Evolutionary conservation across 2,797 vertebrate species (phyloP).

Genomic region (Naso thynnoides): DNA sequence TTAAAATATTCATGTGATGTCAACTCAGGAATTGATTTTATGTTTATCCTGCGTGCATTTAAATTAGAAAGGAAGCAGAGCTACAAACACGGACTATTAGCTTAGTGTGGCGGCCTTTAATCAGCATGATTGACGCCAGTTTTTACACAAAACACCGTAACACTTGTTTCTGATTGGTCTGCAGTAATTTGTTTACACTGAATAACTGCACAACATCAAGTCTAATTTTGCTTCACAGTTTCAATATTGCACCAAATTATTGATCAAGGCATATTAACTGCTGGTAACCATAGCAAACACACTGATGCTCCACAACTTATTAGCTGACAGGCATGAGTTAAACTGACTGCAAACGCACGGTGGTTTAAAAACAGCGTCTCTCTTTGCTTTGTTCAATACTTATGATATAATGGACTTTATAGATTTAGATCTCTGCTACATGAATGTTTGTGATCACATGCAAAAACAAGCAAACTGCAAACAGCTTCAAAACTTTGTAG

Average conservation of each 20-base stretch:
- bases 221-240: not conserved
- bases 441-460: too few relatives aligned
- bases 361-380: too few relatives aligned
- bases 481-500: too few relatives aligned
- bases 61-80: not conserved
- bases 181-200: not conserved
- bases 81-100: not conserved
- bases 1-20: not conserved
- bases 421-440: too few relatives aligned
- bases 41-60: not conserved
- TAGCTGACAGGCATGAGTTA: not conserved
- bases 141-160: not conserved
- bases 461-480: too few relatives aligned
- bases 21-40: not conserved
- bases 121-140: not conserved
- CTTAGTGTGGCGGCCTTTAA: not conserved
- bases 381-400: too few relatives aligned
- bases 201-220: not conserved
- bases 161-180: slow-evolving; percentile 2
- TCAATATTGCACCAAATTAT: not conserved
- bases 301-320: too few relatives aligned
- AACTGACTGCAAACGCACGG: not conserved
- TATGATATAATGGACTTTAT: too few relatives aligned
- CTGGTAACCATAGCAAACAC: not conserved
- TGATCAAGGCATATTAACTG: not conserved